Percentiles rank a stretch among this genome's conserved stretches.
These are phyloP conservation scores for Phylloscopus whistleri DNA, from an alignment of 2,113 vertebrate species.

Conservation along the genomic window DNA sequence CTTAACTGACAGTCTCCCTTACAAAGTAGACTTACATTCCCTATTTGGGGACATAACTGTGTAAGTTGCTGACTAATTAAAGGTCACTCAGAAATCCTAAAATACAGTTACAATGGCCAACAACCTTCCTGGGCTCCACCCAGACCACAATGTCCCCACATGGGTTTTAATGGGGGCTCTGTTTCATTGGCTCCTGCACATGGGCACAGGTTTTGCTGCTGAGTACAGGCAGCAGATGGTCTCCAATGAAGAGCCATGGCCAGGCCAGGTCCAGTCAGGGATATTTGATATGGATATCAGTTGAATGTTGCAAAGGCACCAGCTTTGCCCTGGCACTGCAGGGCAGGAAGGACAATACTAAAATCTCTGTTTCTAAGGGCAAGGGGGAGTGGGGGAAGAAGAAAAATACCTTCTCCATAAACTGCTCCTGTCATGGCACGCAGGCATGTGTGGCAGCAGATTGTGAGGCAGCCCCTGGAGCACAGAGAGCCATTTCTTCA, in stretches of 20 bases:
- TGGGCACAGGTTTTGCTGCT: neutral
- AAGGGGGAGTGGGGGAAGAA: accelerated
- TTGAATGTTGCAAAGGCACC: accelerated
- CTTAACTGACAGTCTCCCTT: neutral
- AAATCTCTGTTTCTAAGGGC: neutral
- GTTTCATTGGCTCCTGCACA: neutral
- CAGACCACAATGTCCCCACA: accelerated
- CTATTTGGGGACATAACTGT: neutral
- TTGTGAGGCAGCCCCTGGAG: neutral
- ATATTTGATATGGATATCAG: too few species aligned
- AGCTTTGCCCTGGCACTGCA: neutral
- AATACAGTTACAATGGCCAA: neutral
- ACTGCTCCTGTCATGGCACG: accelerated
- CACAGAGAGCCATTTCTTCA: neutral
- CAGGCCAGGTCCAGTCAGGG: neutral
- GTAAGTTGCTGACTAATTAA: neutral
- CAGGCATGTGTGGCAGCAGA: neutral
- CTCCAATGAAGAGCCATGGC: neutral
- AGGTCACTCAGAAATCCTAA: neutral
- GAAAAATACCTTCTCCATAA: neutral
- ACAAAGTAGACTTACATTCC: neutral
- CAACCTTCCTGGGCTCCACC: neutral
- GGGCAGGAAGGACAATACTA: neutral
- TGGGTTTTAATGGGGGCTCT: neutral
- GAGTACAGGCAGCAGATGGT: neutral